phyloP scores from a whole-genome alignment of 2,797 vertebrate species.

The Pangasius djambal region DNA sequence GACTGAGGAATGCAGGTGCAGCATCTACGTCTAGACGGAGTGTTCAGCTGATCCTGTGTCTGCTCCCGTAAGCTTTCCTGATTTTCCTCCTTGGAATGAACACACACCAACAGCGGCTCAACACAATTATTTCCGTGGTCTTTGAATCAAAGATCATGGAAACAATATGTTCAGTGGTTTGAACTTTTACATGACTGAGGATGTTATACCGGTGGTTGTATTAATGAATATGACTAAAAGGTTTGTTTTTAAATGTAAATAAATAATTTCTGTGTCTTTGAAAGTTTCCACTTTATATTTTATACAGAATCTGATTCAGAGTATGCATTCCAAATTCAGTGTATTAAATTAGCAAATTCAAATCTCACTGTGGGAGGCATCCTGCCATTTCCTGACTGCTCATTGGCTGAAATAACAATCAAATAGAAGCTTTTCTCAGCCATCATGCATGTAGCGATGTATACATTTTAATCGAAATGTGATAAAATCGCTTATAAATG shows the following conservation, averaged over 20 bases:
- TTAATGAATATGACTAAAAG: neutral
- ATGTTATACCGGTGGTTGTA: neutral
- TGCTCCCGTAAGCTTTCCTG: conserved; percentile 43
- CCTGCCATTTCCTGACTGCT: neutral
- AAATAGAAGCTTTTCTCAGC: neutral
- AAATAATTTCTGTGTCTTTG: neutral
- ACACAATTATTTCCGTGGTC: neutral
- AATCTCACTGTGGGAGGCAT: neutral
- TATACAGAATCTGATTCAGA: neutral
- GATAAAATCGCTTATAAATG: neutral
- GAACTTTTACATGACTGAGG: neutral
- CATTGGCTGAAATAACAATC: neutral
- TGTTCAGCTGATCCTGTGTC: conserved; percentile 61
- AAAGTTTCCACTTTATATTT: neutral
- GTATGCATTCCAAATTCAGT: neutral
- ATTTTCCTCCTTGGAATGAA: neutral
- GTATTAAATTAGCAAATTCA: neutral
- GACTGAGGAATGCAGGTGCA: conserved; percentile 62
- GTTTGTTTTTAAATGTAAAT: neutral
- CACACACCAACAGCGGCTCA: neutral
- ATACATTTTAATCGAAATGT: neutral
- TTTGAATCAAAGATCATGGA: neutral
- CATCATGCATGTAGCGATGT: neutral
- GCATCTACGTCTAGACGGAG: conserved; percentile 67
- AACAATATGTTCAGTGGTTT: neutral